Percentiles rank a stretch among this genome's conserved stretches.
phyloP scores from a whole-genome alignment of 2,888 invertebrate species.

The Calameuta idolon region DNA sequence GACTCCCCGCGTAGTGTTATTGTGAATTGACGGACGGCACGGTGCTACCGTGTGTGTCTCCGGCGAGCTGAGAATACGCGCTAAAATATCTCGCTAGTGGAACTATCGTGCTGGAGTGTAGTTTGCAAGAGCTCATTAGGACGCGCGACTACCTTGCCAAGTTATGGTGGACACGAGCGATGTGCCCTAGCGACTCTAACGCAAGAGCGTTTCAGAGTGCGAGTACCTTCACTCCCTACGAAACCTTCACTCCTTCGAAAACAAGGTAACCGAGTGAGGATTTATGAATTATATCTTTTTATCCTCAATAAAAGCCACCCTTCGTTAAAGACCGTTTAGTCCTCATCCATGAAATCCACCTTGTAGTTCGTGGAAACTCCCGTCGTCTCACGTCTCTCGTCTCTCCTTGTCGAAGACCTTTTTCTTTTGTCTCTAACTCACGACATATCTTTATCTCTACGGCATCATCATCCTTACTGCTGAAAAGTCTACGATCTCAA shows the following conservation, averaged over 20 bases:
- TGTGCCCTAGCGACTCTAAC: constrained; percentile 46
- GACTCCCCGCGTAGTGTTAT: constrained; percentile 57
- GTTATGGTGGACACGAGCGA: constrained; percentile 52
- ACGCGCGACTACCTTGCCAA: constrained; percentile 1
- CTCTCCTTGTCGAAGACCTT: not conserved
- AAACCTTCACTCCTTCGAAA: constrained; percentile 28
- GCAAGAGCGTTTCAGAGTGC: constrained; percentile 43
- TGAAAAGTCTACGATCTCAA: not conserved
- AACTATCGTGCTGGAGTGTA: not conserved
- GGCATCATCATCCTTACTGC: not conserved
- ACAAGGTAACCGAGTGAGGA: constrained; percentile 34
- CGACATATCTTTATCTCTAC: not conserved
- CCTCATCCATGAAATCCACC: not conserved
- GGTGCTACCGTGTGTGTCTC: constrained; percentile 19
- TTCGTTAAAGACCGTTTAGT: not conserved
- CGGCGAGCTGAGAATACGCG: constrained; percentile 9
- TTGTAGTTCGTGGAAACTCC: not conserved
- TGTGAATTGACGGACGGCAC: constrained; percentile 48
- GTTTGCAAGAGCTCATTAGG: not conserved
- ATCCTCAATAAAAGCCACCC: not conserved
- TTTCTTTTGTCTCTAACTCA: not conserved
- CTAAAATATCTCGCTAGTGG: constrained; percentile 1
- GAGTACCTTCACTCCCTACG: constrained; percentile 6
- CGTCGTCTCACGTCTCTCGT: not conserved
- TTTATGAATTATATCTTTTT: not conserved